Conservation (phyloP, 2,797 vertebrate species). For the Hypotaenidia okinawae region DNA sequence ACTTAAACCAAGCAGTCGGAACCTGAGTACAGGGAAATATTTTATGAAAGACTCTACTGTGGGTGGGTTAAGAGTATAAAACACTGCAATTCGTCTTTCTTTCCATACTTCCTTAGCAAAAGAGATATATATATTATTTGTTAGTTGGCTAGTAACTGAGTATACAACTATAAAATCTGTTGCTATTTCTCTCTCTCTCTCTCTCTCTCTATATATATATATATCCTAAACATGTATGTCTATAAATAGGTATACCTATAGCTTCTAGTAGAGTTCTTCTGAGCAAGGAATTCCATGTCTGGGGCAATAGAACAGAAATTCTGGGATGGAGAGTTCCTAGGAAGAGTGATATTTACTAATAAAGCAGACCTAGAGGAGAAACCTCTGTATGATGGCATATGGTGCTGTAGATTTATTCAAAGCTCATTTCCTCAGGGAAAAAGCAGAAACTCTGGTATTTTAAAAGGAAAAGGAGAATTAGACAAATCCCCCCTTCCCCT, state of each 20-base stretch:
- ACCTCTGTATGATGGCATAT: not conserved
- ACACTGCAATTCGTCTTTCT: not conserved
- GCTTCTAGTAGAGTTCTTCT: rapidly evolving
- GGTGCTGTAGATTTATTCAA: not conserved
- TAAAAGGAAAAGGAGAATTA: not conserved
- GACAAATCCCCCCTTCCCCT: not conserved
- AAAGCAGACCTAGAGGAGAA: not conserved
- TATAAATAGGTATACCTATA: not conserved
- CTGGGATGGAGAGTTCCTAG: not conserved
- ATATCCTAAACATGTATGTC: rapidly evolving
- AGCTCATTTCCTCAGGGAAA: not conserved
- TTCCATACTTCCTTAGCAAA: not conserved
- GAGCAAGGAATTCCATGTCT: not conserved
- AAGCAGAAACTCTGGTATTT: not conserved
- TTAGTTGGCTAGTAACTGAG: not conserved
- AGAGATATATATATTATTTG: rapidly evolving
- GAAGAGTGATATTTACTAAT: not conserved
- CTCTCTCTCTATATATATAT: rapidly evolving
- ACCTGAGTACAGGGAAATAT: not conserved
- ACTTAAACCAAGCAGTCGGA: not conserved
- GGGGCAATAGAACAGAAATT: not conserved
- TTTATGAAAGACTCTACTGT: not conserved
- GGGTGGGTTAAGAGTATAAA: not conserved
- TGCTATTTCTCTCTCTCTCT: not conserved
- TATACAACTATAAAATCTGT: not conserved